Conservation (phyloP, 2,797 vertebrate genomes). For the Enteromius radiatus region DNA sequence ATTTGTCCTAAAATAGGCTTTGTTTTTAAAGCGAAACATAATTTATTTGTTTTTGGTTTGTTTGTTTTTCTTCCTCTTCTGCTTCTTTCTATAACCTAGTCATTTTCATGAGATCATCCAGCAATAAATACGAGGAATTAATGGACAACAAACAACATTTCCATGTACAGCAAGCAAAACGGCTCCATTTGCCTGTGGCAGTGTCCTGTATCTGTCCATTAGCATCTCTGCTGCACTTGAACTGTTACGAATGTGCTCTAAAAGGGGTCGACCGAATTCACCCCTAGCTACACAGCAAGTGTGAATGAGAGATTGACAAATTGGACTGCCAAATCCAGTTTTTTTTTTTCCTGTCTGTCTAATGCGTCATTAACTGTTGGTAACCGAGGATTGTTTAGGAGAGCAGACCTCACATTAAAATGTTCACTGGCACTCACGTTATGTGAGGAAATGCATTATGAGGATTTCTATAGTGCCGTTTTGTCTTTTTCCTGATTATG, state of each 20-base stretch:
- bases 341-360: neutral
- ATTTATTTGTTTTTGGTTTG: neutral
- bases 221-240: conserved; percentile 23
- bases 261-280: conserved; percentile 21
- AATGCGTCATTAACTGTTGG: conserved; percentile 28
- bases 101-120: conserved; percentile 1
- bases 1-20: conserved; percentile 1
- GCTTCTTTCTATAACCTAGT: neutral
- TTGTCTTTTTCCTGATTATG: conserved; percentile 10
- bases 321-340: neutral
- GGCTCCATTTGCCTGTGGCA: conserved; percentile 25
- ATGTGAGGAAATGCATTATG: neutral
- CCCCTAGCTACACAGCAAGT: neutral
- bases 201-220: conserved; percentile 37
- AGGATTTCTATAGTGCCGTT: conserved; percentile 20
- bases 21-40: neutral
- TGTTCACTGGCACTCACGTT: neutral
- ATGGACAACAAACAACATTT: neutral
- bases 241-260: conserved; percentile 11
- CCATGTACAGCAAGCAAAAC: neutral
- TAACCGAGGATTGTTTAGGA: conserved; percentile 7
- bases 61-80: no score
- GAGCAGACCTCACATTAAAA: conserved; percentile 2
- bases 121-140: neutral
- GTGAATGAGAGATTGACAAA: conserved; percentile 28